Evolutionary conservation across 2,888 invertebrate genomes (phyloP).

Genomic region (Nowickia ferox): DNA sequence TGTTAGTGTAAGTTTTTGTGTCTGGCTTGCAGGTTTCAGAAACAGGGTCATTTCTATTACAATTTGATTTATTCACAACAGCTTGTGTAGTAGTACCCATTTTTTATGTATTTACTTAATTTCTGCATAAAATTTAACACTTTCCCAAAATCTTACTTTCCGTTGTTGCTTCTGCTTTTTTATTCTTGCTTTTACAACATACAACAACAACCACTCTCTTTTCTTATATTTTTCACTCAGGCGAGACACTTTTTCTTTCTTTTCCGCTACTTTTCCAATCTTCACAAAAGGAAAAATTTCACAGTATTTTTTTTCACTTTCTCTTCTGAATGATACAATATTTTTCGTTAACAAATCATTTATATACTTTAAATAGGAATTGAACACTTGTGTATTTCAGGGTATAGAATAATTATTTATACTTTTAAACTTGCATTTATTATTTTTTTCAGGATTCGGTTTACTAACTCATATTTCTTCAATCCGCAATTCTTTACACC

Average conservation of each 20-base stretch:
- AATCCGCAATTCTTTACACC: constrained; percentile 57
- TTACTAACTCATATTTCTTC: constrained; percentile 28
- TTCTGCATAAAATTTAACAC: constrained; percentile 32
- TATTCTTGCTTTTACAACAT: constrained; percentile 48
- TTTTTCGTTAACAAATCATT: not conserved
- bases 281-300: constrained; percentile 31
- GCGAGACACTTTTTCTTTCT: constrained; percentile 59
- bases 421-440: constrained; percentile 30
- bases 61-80: constrained; percentile 45
- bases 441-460: constrained; percentile 46
- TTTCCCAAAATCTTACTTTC: constrained; percentile 33
- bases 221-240: constrained; percentile 57
- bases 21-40: constrained; percentile 68
- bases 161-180: constrained; percentile 41
- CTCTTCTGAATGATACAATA: constrained; percentile 33
- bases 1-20: constrained; percentile 68
- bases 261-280: constrained; percentile 55
- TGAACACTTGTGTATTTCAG: not conserved
- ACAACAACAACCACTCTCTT: constrained; percentile 43
- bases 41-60: constrained; percentile 60
- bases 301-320: constrained; percentile 60
- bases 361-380: not conserved
- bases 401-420: constrained; percentile 4
- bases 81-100: constrained; percentile 62
- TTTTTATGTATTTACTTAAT: constrained; percentile 38